Evolutionary conservation across 2,113 vertebrate species (phyloP), one percentile per base, ranked within the genome.

Genomic region (Myodes glareolus): DNA sequence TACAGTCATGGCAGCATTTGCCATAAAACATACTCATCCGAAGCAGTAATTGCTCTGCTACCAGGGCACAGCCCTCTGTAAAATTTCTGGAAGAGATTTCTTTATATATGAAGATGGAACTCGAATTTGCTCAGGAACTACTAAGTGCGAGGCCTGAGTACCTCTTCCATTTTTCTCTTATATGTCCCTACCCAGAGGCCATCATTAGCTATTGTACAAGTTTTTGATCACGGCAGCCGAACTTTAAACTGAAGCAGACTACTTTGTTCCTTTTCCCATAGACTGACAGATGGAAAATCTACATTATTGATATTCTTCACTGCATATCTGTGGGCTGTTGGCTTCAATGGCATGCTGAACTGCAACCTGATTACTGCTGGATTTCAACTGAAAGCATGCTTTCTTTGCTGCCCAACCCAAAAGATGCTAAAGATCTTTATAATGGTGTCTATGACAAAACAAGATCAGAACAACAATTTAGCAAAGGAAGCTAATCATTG

Each of bases 181-280:
- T 97, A 96, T 98, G 98, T 97, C 78, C 27, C 96, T 97, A 98
- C 94, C 96, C 97, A 97, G 94, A 98, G 98, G 98, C 97, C 96
- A 98, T 97, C 98, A 98, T 98, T 97, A 98, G 94, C 95, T 98
- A 98, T 98, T 98, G 98, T 98, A 93, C 95, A 98, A 97, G 98
- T 98, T 98, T 98, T 98, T 95, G 68, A 96, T 88, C 97, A 97
- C 45, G 90, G 90, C 96, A 98, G 97, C 98, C 87, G 96, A 98
- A 96, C 88, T 98, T 98, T 98, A 98, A 98, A 97, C 95, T 98
- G 98, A 86, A 94, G 63, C 97, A 97, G 96, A 76, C n/a, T 92
- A 97, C 94, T 97, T 97, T 36, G 61, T 92, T 97, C 85, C 63
- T 96, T 92, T 96, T 91, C 91, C 27, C 86, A 61, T 68, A 61